Percentiles rank a stretch among this genome's conserved stretches.
phyloP scores from a whole-genome alignment of 2,797 vertebrate species.

The Meriones psammophilus region DNA sequence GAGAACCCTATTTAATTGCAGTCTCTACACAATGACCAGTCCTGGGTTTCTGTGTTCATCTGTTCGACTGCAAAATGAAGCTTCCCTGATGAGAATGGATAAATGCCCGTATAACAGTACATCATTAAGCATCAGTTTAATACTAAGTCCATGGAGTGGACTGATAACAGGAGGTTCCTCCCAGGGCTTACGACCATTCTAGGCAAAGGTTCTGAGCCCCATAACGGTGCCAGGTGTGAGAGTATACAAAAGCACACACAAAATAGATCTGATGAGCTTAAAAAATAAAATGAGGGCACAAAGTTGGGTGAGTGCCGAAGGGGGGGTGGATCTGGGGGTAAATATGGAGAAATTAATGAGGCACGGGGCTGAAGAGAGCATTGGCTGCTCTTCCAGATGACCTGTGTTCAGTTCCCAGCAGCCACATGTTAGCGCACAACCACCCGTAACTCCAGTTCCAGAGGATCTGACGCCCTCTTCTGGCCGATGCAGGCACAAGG shows the following conservation, averaged over 20 bases:
- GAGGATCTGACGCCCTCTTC: neutral
- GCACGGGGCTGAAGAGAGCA: neutral
- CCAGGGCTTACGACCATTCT: neutral
- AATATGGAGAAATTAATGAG: neutral
- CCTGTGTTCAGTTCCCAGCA: neutral
- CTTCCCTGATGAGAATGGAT: neutral
- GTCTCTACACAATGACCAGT: neutral
- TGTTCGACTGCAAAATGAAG: neutral
- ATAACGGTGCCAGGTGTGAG: neutral
- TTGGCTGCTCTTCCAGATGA: neutral
- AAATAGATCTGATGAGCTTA: neutral
- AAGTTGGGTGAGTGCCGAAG: neutral
- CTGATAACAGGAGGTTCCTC: neutral
- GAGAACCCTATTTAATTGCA: neutral
- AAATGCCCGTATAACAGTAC: neutral
- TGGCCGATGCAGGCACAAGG: neutral
- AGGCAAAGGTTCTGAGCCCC: neutral
- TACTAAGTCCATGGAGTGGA: neutral
- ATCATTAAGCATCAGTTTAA: neutral
- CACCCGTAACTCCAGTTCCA: neutral
- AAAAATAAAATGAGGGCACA: neutral
- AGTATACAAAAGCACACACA: neutral
- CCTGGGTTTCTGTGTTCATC: neutral
- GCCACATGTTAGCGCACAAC: neutral
- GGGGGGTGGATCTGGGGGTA: neutral